These are phyloP conservation scores for Pseudocheirus occidentalis DNA, from an alignment of 2,797 vertebrate genomes.

Conservation along the genomic window DNA sequence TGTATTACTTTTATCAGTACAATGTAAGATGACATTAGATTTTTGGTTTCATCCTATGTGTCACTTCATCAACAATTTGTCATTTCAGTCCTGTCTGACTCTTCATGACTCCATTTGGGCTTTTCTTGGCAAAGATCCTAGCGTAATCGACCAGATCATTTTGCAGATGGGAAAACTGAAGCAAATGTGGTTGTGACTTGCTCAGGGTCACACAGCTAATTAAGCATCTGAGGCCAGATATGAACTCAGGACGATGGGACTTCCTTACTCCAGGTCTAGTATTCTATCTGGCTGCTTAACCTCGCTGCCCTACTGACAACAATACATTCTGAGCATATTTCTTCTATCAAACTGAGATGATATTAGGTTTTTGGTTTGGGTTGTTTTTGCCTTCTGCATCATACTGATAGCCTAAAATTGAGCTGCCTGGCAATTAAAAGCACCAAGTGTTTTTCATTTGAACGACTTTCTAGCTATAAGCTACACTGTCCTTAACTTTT, in stretches of 20 bases:
- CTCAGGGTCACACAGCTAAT: neutral
- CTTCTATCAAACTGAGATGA: neutral
- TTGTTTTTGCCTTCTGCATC: neutral
- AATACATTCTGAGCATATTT: neutral
- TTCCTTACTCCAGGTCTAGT: neutral
- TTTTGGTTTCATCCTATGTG: too few relatives aligned
- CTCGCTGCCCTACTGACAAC: neutral
- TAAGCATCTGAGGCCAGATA: neutral
- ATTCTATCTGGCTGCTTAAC: neutral
- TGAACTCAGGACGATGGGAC: neutral
- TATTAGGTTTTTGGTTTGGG: neutral
- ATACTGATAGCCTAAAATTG: neutral
- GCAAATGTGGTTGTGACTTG: neutral
- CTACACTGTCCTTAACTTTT: neutral
- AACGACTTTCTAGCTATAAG: neutral
- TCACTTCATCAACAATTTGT: neutral
- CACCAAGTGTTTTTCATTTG: neutral
- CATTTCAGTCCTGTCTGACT: neutral
- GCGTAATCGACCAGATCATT: neutral
- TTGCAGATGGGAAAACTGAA: neutral
- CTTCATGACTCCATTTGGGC: neutral
- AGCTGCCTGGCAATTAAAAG: neutral
- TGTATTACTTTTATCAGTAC: neutral
- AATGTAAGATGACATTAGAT: neutral
- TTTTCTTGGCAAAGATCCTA: neutral